Conservation (phyloP, 2,888 invertebrate species). For the Ichneumoninae sp. region DNA sequence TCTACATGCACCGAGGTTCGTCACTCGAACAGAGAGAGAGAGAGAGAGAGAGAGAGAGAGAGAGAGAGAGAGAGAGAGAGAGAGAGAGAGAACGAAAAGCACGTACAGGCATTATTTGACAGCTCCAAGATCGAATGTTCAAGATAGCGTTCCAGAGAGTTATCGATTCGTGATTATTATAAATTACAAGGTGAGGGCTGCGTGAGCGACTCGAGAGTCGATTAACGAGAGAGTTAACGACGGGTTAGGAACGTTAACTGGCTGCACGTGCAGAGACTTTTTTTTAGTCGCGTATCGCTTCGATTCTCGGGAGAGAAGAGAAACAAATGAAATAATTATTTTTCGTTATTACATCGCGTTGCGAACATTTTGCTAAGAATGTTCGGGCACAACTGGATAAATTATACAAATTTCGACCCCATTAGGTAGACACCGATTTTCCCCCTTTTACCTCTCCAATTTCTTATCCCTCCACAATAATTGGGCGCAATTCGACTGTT, state of each 20-base stretch:
- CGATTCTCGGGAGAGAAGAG: constrained; percentile 9
- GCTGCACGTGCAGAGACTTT: constrained; percentile 55
- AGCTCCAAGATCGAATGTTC: constrained; percentile 71
- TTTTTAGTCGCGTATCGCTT: background rate
- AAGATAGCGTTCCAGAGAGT: constrained; percentile 70
- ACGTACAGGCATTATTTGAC: constrained; percentile 70
- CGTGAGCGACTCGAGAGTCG: constrained; percentile 66
- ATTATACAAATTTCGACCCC: constrained; percentile 2
- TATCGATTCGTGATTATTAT: constrained; percentile 79
- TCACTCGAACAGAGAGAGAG: constrained; percentile 53
- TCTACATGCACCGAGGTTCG: constrained; percentile 61
- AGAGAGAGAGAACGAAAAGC: constrained; percentile 20
- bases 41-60: constrained; percentile 16
- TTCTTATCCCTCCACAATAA: constrained; percentile 28
- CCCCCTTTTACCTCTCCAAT: background rate
- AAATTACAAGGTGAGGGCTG: constrained; percentile 73
- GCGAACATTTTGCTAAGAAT: background rate
- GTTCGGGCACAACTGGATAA: constrained; percentile 14
- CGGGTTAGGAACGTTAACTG: constrained; percentile 69
- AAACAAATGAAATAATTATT: constrained; percentile 23
- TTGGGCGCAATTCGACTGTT: constrained; percentile 40
- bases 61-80: constrained; percentile 13
- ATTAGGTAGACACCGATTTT: constrained; percentile 6
- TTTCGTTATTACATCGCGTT: constrained; percentile 1
- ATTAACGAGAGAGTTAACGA: constrained; percentile 77